These are phyloP conservation scores for Cacoxenus indagator DNA, from an alignment of 2,888 invertebrate genomes.

Conservation along the genomic window DNA sequence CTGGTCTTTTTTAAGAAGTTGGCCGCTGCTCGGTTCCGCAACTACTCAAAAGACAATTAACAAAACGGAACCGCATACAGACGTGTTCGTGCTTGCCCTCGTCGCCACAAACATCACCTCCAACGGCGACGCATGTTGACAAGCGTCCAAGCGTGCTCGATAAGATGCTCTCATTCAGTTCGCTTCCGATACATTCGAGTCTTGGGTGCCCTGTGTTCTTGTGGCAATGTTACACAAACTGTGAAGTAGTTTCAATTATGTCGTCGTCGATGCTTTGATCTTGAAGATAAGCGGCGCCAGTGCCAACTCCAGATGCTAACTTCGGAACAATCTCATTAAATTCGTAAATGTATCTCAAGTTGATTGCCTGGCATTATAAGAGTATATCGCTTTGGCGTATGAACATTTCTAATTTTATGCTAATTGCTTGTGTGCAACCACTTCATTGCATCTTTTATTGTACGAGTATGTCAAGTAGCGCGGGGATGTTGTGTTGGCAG, in stretches of 20 bases:
- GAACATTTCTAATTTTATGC: slow-evolving; percentile 61
- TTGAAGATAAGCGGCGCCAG: slow-evolving; percentile 28
- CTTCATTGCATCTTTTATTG: slow-evolving; percentile 16
- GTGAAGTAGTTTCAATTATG: slow-evolving; percentile 67
- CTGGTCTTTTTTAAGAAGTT: too few relatives aligned
- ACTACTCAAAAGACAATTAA: slow-evolving; percentile 61
- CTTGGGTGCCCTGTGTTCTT: not conserved
- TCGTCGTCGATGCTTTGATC: slow-evolving; percentile 64
- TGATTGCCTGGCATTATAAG: slow-evolving; percentile 41
- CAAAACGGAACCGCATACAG: slow-evolving; percentile 24
- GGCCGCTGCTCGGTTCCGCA: slow-evolving; percentile 45
- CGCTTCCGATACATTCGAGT: not conserved
- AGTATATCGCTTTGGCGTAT: slow-evolving; percentile 35
- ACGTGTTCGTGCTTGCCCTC: too few relatives aligned
- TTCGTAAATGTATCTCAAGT: slow-evolving; percentile 37
- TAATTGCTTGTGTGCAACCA: slow-evolving; percentile 50
- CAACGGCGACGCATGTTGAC: not conserved
- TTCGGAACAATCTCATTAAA: slow-evolving; percentile 7
- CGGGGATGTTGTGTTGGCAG: slow-evolving; percentile 4
- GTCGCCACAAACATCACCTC: too few relatives aligned
- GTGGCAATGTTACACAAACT: slow-evolving; percentile 46
- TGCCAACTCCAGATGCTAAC: slow-evolving; percentile 9
- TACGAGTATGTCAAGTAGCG: not conserved
- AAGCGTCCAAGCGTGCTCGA: not conserved
- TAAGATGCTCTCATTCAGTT: slow-evolving; percentile 5